A percentile compares a stretch with the other conserved stretches of the same genome.
These are phyloP conservation scores for Podilymbus podiceps DNA, from an alignment of 2,113 vertebrate species.

Conservation along the genomic window DNA sequence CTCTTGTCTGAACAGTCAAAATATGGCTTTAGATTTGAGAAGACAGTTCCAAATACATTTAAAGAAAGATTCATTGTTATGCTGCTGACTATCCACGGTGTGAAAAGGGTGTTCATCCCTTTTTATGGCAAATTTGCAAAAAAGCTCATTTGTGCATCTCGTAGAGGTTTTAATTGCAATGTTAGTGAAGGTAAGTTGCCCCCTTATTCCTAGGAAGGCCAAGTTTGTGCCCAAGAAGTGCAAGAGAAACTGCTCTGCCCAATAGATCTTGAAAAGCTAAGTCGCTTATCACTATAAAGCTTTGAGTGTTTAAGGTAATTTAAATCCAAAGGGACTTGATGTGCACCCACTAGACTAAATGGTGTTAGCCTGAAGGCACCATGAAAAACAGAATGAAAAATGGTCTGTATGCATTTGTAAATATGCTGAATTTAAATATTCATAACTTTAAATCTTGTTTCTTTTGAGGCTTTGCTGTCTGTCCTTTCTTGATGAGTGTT, in stretches of 20 bases:
- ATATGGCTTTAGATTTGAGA: not conserved
- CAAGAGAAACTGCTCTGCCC: not conserved
- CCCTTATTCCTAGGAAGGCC: accelerated
- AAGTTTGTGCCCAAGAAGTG: not conserved
- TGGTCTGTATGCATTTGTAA: not conserved
- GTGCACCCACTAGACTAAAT: not conserved
- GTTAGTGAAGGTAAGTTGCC: accelerated
- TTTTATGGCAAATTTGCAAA: not conserved
- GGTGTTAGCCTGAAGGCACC: not conserved
- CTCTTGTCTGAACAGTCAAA: not conserved
- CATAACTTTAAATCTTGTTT: not conserved
- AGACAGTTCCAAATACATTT: not conserved
- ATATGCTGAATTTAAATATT: conserved; percentile 21
- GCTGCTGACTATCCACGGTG: accelerated
- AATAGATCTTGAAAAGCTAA: not conserved
- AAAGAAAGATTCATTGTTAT: not conserved
- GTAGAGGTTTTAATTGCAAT: not conserved
- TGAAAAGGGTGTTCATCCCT: accelerated
- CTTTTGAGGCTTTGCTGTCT: not conserved
- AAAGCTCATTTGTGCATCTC: not conserved
- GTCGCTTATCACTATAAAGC: not conserved
- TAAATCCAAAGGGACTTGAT: not conserved
- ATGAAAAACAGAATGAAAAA: conserved; percentile 8
- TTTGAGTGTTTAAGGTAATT: not conserved
- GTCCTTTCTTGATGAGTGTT: not conserved